A percentile compares a stretch with the other conserved stretches of the same genome.
Evolutionary conservation across 2,888 invertebrate species (phyloP).

Genomic region (Ornithoptera alexandrae): DNA sequence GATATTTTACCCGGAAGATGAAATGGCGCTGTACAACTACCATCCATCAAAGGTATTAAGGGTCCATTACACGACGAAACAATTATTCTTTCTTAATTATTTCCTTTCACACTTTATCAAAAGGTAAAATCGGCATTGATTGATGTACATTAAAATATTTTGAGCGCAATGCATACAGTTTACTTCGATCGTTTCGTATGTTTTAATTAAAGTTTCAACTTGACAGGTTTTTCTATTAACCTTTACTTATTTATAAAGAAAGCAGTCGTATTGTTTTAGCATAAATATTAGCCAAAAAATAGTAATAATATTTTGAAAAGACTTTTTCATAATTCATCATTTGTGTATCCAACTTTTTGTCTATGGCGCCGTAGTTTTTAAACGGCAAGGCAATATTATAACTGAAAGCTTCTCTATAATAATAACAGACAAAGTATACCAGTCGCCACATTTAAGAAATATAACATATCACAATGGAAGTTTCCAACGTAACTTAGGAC

Average conservation of each 20-base stretch:
- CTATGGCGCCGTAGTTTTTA: too few relatives aligned
- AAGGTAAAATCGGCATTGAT: conserved; percentile 10
- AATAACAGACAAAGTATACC: background rate
- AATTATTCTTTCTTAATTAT: conserved; percentile 20
- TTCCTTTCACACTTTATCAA: conserved; percentile 11
- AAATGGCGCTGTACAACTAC: background rate
- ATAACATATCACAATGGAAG: conserved; percentile 10
- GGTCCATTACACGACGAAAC: conserved; percentile 5
- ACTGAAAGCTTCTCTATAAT: background rate
- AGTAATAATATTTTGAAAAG: too few relatives aligned
- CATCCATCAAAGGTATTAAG: background rate
- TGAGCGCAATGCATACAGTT: background rate
- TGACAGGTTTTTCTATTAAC: background rate
- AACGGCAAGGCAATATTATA: too few relatives aligned
- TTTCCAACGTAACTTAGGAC: conserved; percentile 9
- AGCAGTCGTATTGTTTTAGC: background rate
- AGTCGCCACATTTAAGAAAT: background rate
- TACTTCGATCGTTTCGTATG: background rate
- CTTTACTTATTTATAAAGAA: background rate
- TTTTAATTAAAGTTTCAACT: background rate
- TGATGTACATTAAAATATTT: background rate
- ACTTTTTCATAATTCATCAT: too few relatives aligned
- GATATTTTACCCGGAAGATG: background rate
- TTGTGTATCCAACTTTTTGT: too few relatives aligned
- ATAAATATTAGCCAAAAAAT: too few relatives aligned